phyloP scores from a whole-genome alignment of 2,797 vertebrate genomes.

The Loris lydekkerianus region DNA sequence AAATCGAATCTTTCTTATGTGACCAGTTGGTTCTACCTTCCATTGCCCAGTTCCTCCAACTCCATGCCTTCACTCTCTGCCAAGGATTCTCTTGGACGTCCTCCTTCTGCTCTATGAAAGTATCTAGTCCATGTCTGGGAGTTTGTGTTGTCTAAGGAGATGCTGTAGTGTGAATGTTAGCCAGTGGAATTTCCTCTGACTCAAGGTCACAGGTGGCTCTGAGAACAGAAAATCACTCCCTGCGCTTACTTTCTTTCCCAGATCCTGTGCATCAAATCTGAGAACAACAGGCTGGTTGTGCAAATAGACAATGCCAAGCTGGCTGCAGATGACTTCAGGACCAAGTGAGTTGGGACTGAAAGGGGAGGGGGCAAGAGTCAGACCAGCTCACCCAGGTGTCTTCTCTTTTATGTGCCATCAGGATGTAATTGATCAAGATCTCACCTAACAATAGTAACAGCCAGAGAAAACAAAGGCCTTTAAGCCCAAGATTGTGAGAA shows the following conservation, averaged over 20 bases:
- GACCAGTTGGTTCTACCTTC: background rate
- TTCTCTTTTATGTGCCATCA: background rate
- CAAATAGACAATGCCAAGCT: slow-evolving; percentile 77
- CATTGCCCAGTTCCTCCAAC: background rate
- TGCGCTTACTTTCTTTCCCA: background rate
- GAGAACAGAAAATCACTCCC: background rate
- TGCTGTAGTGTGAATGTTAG: background rate
- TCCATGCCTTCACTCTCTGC: background rate
- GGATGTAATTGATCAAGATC: background rate
- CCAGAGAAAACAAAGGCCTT: background rate
- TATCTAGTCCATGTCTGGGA: background rate
- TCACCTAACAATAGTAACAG: background rate
- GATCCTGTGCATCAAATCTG: slow-evolving; percentile 73
- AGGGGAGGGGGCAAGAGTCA: background rate
- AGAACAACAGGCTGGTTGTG: slow-evolving; percentile 74
- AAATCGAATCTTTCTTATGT: background rate
- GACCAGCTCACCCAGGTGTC: background rate
- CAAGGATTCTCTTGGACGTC: background rate
- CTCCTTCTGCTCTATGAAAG: rapidly evolving
- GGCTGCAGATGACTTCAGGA: slow-evolving; percentile 79
- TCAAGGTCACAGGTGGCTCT: background rate
- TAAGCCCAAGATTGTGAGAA: background rate
- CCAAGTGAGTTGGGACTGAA: slow-evolving; percentile 67
- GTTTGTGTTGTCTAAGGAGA: background rate
- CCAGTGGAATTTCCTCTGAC: background rate